Conservation (phyloP, 2,888 invertebrate species). For the Phorcus lineatus region DNA sequence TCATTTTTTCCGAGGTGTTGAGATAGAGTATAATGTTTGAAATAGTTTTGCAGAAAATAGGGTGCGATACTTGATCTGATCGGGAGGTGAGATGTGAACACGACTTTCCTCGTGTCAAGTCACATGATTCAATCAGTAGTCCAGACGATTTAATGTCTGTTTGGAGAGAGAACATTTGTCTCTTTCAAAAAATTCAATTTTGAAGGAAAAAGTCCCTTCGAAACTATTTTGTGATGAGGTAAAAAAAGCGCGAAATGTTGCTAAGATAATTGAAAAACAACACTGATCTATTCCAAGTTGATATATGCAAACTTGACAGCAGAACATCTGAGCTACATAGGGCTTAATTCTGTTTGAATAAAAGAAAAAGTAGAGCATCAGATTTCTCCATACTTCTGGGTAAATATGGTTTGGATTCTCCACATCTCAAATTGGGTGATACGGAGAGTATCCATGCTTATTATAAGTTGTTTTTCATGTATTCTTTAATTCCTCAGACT, state of each 20-base stretch:
- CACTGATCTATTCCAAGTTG: background rate
- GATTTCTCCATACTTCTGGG: background rate
- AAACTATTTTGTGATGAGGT: conserved; percentile 13
- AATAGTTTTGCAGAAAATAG: background rate
- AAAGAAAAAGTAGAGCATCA: background rate
- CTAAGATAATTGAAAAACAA: conserved; percentile 15
- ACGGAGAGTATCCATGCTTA: too few relatives aligned
- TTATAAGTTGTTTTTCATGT: too few relatives aligned
- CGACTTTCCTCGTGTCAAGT: background rate
- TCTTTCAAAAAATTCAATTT: conserved; percentile 4
- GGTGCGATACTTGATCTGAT: background rate
- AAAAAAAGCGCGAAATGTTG: conserved; percentile 4
- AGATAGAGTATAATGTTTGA: too few relatives aligned
- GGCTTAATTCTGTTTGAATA: conserved; percentile 8
- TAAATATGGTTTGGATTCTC: background rate
- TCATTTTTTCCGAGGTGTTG: too few relatives aligned
- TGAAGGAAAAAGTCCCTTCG: background rate
- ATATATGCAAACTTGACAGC: background rate
- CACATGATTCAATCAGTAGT: conserved; percentile 12
- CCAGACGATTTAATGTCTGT: conserved; percentile 13
- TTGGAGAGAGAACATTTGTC: conserved; percentile 20
- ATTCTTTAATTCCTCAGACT: too few relatives aligned
- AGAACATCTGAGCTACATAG: background rate
- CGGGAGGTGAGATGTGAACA: background rate
- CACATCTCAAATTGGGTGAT: too few relatives aligned